phyloP scores from a whole-genome alignment of 2,797 vertebrate species.

The Chelmon rostratus region DNA sequence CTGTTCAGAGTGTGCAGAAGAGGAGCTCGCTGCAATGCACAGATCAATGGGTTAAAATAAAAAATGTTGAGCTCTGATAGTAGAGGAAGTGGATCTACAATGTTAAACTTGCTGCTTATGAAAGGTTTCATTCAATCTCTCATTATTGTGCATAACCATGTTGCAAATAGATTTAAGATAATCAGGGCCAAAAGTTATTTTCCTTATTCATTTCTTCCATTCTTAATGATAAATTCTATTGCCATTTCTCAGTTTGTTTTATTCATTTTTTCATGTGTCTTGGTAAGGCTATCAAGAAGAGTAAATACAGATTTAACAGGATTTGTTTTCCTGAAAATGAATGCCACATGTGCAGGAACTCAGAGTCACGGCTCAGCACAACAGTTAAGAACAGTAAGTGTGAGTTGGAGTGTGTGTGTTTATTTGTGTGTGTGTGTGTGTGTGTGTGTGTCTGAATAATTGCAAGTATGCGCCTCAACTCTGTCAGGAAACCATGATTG shows the following conservation, averaged over 20 bases:
- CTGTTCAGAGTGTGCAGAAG: neutral
- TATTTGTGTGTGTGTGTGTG: slow-evolving; percentile 33
- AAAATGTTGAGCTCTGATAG: slow-evolving; percentile 30
- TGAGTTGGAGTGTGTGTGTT: slow-evolving; percentile 47
- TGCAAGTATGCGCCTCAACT: slow-evolving; percentile 48
- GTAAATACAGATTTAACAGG: slow-evolving; percentile 77
- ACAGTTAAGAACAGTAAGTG: slow-evolving; percentile 76
- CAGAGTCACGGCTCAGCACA: slow-evolving; percentile 77
- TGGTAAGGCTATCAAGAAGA: slow-evolving; percentile 66
- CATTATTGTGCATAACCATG: slow-evolving; percentile 23
- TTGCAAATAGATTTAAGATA: slow-evolving; percentile 18
- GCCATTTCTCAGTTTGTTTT: slow-evolving; percentile 27
- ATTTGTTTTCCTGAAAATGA: slow-evolving; percentile 79
- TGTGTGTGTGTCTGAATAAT: slow-evolving; percentile 60
- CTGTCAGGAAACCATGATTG: slow-evolving; percentile 62
- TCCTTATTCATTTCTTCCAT: slow-evolving; percentile 23
- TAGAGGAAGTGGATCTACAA: slow-evolving; percentile 29
- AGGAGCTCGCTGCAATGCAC: neutral
- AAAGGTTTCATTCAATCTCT: slow-evolving; percentile 27
- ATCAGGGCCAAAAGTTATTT: slow-evolving; percentile 25
- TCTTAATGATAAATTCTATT: slow-evolving; percentile 38
- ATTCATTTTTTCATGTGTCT: slow-evolving; percentile 28
- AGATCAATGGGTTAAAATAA: slow-evolving; percentile 21
- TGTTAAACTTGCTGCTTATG: slow-evolving; percentile 16
- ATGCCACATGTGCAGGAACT: slow-evolving; percentile 80